Conservation (phyloP, 2,797 vertebrate genomes). For the Pangasius mekongensis region DNA sequence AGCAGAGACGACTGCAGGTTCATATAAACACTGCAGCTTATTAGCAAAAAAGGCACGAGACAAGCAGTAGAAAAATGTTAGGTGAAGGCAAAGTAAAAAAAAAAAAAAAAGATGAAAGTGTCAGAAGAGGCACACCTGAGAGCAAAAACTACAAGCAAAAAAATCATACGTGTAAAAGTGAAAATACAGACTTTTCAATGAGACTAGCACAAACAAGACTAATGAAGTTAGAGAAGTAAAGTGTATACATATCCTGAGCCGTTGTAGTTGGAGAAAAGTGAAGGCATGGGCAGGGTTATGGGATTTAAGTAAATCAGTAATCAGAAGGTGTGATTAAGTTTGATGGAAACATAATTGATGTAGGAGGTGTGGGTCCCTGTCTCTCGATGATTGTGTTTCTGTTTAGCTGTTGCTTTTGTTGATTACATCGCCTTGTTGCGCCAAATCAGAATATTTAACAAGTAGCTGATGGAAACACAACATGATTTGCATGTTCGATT, state of each 20-base stretch:
- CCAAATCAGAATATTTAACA: not conserved
- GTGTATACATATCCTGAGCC: no score
- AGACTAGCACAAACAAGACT: not conserved
- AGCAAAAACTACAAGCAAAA: not conserved
- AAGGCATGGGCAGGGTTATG: not conserved
- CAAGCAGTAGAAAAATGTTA: not conserved
- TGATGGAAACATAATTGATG: not conserved
- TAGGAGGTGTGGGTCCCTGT: not conserved
- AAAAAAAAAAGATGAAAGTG: not conserved
- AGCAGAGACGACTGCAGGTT: not conserved
- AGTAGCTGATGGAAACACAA: not conserved
- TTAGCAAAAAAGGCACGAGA: not conserved
- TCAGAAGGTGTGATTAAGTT: not conserved
- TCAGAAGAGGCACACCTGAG: not conserved
- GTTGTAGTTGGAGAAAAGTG: not conserved
- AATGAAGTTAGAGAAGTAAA: not conserved
- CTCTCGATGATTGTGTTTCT: not conserved
- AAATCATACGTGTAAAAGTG: not conserved
- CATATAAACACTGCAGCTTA: not conserved
- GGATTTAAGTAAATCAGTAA: not conserved
- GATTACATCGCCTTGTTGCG: not conserved
- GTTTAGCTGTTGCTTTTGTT: not conserved
- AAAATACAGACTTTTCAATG: not conserved
- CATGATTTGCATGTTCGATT: not conserved
- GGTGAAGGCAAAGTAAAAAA: not conserved